Evolutionary conservation across 1,140 invertebrate genomes (phyloP).

Genomic region (Phocides pigmalion): DNA sequence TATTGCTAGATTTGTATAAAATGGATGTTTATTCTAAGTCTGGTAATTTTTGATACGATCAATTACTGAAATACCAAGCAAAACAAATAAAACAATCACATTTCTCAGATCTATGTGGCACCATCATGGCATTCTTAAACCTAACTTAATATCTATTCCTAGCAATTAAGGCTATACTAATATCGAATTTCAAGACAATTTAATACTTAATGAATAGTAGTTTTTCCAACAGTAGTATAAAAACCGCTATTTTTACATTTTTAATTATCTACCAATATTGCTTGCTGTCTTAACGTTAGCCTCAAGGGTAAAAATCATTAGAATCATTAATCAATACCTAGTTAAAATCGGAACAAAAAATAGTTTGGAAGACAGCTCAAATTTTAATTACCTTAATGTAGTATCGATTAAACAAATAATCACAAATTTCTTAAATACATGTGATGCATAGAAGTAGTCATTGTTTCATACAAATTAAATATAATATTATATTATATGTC

Average conservation of each 20-base stretch:
- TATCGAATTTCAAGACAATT: constrained; percentile 7
- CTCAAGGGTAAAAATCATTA: neutral
- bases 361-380: constrained; percentile 13
- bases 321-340: no score
- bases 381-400: neutral
- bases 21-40: no score
- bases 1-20: no score
- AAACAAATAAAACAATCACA: constrained; percentile 28
- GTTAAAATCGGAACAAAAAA: neutral
- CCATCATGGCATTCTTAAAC: constrained; percentile 51
- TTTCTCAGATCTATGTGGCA: constrained; percentile 59
- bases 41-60: no score
- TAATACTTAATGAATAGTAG: constrained; percentile 11
- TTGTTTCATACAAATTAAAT: no score
- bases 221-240: no score
- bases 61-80: constrained; percentile 10
- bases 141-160: neutral
- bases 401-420: no score
- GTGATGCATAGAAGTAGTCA: no score
- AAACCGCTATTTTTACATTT: no score
- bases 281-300: neutral
- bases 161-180: constrained; percentile 4
- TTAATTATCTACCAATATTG: no score
- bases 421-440: no score
- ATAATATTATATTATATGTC: no score